Conservation (phyloP, 2,797 vertebrate genomes). For the Rhynchonycteris naso region DNA sequence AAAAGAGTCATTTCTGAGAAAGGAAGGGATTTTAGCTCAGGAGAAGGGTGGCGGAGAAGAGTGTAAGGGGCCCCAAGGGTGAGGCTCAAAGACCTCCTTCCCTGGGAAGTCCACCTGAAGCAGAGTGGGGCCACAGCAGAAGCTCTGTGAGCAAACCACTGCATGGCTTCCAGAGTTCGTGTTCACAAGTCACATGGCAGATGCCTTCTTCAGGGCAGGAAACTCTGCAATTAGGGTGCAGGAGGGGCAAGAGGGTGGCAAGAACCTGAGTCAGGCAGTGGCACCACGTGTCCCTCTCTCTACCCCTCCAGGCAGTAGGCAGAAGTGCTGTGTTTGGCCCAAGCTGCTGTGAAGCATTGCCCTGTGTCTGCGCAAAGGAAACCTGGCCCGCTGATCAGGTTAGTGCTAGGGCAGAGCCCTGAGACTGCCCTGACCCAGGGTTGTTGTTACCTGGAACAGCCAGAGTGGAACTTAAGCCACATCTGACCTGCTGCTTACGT, state of each 20-base stretch:
- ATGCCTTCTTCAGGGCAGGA: background rate
- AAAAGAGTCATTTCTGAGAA: background rate
- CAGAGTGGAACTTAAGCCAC: background rate
- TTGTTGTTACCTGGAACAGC: background rate
- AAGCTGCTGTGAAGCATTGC: background rate
- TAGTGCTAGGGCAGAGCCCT: background rate
- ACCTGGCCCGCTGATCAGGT: conserved; percentile 29
- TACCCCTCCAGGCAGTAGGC: background rate
- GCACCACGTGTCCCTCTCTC: rapidly evolving
- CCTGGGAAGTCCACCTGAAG: too few relatives aligned
- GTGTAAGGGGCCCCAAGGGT: background rate
- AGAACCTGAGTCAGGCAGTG: rapidly evolving
- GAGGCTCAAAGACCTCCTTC: background rate
- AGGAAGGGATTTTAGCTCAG: background rate
- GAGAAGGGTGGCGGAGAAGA: background rate
- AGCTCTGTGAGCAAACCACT: background rate
- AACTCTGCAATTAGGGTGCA: background rate
- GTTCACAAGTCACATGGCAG: rapidly evolving
- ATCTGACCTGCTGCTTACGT: background rate
- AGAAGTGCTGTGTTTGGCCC: background rate
- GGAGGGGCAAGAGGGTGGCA: background rate
- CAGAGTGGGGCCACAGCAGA: background rate
- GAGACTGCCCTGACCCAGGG: background rate
- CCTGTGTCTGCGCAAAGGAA: conserved; percentile 27
- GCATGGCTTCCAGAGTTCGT: background rate